Percentiles rank a stretch among this genome's conserved stretches.
phyloP scores from a whole-genome alignment of 2,888 invertebrate species.

The Syrista parreyssii region DNA sequence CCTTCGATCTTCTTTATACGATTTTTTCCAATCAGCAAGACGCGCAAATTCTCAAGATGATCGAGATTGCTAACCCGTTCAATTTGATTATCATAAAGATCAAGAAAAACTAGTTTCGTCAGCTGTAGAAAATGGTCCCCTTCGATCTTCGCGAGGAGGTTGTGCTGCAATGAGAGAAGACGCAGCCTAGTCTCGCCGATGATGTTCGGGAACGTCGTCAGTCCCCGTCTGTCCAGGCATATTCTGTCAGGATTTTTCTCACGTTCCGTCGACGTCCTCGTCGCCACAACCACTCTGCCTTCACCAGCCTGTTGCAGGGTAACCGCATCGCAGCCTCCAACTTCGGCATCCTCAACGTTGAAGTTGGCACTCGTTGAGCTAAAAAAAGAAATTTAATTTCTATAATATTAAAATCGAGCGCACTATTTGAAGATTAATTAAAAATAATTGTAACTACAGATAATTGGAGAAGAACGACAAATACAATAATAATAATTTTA shows the following conservation, averaged over 20 bases:
- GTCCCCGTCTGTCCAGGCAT: conserved; percentile 85
- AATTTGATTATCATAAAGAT: conserved; percentile 94
- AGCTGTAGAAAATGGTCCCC: conserved; percentile 71
- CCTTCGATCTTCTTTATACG: conserved; percentile 85
- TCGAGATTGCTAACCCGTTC: conserved; percentile 86
- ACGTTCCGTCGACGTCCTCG: conserved; percentile 79
- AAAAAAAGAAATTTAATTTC: neutral
- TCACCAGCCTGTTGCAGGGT: conserved; percentile 70
- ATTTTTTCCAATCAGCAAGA: conserved; percentile 92
- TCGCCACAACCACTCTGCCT: conserved; percentile 77
- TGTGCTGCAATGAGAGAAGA: conserved; percentile 91
- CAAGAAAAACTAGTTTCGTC: conserved; percentile 88
- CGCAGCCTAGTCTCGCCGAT: conserved; percentile 85
- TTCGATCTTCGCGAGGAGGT: conserved; percentile 82
- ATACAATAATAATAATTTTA: neutral
- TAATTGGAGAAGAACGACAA: neutral
- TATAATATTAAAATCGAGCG: neutral
- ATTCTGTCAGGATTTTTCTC: conserved; percentile 89
- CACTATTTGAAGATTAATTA: neutral
- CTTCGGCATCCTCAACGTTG: conserved; percentile 50
- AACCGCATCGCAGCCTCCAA: conserved; percentile 55
- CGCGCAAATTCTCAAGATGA: conserved; percentile 82
- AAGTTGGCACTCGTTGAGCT: conserved; percentile 47
- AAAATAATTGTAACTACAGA: neutral
- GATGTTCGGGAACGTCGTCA: conserved; percentile 85